Evolutionary conservation across 1,140 invertebrate genomes (phyloP).

Genomic region (Schlechtendalia chinensis): DNA sequence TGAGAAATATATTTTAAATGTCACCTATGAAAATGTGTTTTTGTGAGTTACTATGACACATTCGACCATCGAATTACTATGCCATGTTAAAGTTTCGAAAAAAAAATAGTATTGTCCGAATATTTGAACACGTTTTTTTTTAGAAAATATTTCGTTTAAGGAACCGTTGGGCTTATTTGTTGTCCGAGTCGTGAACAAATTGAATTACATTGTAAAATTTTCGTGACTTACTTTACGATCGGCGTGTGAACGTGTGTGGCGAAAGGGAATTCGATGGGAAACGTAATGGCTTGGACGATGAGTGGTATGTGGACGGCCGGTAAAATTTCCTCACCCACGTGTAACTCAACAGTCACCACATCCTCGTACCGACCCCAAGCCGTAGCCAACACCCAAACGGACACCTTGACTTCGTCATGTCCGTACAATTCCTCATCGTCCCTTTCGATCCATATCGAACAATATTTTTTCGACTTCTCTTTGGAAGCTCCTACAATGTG

Average conservation of each 20-base stretch:
- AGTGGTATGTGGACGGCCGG: constrained; percentile 24
- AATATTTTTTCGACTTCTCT: background rate
- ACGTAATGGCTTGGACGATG: constrained; percentile 13
- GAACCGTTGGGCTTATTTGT: background rate
- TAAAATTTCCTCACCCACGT: background rate
- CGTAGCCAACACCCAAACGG: constrained; percentile 7
- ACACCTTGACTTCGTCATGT: background rate
- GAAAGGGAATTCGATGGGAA: constrained; percentile 24
- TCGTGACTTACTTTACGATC: constrained; percentile 8
- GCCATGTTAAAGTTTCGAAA: no score
- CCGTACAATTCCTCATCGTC: background rate
- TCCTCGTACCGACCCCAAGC: constrained; percentile 28
- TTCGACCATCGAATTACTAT: no score
- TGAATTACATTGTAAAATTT: background rate
- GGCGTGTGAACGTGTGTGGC: background rate
- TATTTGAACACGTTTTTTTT: background rate
- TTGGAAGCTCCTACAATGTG: background rate
- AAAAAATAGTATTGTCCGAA: background rate
- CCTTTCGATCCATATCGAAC: constrained; percentile 17
- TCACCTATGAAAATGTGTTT: no score
- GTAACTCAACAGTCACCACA: constrained; percentile 16
- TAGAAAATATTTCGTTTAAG: background rate
- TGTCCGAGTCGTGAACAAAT: background rate
- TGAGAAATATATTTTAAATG: no score
- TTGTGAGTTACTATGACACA: no score